Evolutionary conservation across 1,140 invertebrate species (phyloP).

Genomic region (Papilio helenus): DNA sequence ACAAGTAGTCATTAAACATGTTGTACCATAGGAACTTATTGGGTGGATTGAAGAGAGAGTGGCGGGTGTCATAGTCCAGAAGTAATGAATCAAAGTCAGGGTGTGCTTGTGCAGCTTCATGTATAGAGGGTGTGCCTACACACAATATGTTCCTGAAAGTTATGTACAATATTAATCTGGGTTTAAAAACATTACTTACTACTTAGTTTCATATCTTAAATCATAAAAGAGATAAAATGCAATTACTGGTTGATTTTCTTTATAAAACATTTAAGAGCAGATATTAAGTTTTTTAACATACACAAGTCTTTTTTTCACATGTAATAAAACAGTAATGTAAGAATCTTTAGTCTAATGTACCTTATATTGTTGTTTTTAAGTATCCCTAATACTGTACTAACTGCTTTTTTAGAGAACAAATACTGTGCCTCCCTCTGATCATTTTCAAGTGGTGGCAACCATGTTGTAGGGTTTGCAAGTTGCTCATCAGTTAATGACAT

Average conservation of each 20-base stretch:
- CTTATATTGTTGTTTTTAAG: slow-evolving; percentile 76
- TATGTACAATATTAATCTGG: slow-evolving; percentile 23
- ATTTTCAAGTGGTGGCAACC: slow-evolving; percentile 70
- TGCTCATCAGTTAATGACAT: slow-evolving; percentile 68
- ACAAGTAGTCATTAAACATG: slow-evolving; percentile 95
- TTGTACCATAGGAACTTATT: slow-evolving; percentile 91
- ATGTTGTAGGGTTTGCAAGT: slow-evolving; percentile 58
- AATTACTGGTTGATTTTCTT: no score
- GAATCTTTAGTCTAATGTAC: slow-evolving; percentile 44
- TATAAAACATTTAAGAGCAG: not conserved
- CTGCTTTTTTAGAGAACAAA: slow-evolving; percentile 72
- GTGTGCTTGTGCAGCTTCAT: slow-evolving; percentile 86
- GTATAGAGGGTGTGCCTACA: slow-evolving; percentile 90
- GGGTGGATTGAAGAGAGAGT: slow-evolving; percentile 87
- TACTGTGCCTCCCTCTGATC: slow-evolving; percentile 74
- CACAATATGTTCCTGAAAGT: slow-evolving; percentile 87
- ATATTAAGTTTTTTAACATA: not conserved
- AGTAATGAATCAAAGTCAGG: slow-evolving; percentile 86
- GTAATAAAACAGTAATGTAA: not conserved
- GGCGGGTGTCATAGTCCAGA: slow-evolving; percentile 90
- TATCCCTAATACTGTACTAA: slow-evolving; percentile 66
- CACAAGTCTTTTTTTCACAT: not conserved
- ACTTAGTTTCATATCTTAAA: no score
- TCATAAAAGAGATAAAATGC: no score
- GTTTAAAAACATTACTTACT: not conserved